These are phyloP conservation scores for Pheosia gnoma DNA, from an alignment of 2,888 invertebrate genomes.

Conservation along the genomic window DNA sequence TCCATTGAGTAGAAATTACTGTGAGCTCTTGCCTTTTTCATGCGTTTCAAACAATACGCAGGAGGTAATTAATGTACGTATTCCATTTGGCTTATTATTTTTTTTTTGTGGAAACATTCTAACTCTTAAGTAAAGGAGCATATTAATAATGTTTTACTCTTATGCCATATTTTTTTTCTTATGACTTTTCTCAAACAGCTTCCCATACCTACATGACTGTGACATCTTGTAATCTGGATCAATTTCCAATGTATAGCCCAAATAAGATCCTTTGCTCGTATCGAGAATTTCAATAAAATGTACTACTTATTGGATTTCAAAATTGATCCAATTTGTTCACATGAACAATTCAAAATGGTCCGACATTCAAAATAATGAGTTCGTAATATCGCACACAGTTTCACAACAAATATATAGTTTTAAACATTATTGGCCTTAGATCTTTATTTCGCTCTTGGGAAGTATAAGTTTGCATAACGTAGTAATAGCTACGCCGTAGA, in stretches of 20 bases:
- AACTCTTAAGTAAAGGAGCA: background rate
- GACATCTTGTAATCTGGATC: no score
- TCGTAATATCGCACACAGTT: no score
- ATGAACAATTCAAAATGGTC: no score
- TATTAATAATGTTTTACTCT: background rate
- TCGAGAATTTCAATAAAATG: no score
- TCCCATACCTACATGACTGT: no score
- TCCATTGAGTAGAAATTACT: background rate
- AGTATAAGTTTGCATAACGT: background rate
- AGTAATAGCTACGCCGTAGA: slow-evolving; percentile 1
- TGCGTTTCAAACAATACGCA: background rate
- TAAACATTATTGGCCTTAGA: background rate
- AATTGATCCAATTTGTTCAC: no score
- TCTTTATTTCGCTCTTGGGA: background rate
- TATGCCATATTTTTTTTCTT: background rate
- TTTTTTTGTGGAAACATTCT: background rate
- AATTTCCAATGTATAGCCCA: no score
- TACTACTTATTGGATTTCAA: no score
- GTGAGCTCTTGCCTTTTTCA: background rate
- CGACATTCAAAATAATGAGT: no score
- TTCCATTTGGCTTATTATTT: background rate
- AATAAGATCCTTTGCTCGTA: no score
- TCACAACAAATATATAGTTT: no score
- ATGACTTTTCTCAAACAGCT: no score
- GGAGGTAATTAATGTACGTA: background rate